Percentiles rank a stretch among this genome's conserved stretches.
Conservation (phyloP, 2,888 invertebrate species). For the Crossocerus cetratus region DNA sequence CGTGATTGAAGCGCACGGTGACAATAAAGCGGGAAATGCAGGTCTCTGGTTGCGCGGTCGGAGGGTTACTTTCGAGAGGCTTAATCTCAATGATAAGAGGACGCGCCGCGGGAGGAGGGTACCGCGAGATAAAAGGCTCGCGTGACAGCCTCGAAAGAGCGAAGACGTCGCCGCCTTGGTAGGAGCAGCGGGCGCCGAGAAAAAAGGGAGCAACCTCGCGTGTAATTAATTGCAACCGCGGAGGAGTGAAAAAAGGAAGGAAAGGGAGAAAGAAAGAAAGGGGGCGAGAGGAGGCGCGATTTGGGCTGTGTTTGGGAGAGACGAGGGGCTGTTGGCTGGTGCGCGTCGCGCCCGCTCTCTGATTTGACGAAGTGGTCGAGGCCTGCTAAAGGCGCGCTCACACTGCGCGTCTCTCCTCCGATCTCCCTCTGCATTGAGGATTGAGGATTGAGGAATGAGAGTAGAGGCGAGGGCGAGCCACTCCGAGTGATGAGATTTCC, state of each 20-base stretch:
- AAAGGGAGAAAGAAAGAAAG: not conserved
- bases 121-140: too few relatives aligned
- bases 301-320: too few relatives aligned
- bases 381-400: conserved; percentile 29
- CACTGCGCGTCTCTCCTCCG: conserved; percentile 14
- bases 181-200: conserved; percentile 5
- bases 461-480: conserved; percentile 56
- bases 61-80: too few relatives aligned
- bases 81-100: too few relatives aligned
- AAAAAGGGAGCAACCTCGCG: conserved; percentile 7
- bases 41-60: too few relatives aligned
- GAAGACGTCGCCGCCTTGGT: not conserved
- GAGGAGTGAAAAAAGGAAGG: not conserved
- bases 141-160: conserved; percentile 62
- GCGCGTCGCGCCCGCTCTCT: too few relatives aligned
- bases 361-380: too few relatives aligned
- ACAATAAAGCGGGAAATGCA: too few relatives aligned
- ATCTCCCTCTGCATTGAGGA: too few relatives aligned
- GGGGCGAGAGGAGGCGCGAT: not conserved
- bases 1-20: too few relatives aligned
- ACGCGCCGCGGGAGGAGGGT: too few relatives aligned
- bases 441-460: not conserved
- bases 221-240: conserved; percentile 17
- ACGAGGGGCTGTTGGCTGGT: too few relatives aligned
- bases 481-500: conserved; percentile 75